Conservation (phyloP, 2,797 vertebrate species). For the Acipenser oxyrinchus region DNA sequence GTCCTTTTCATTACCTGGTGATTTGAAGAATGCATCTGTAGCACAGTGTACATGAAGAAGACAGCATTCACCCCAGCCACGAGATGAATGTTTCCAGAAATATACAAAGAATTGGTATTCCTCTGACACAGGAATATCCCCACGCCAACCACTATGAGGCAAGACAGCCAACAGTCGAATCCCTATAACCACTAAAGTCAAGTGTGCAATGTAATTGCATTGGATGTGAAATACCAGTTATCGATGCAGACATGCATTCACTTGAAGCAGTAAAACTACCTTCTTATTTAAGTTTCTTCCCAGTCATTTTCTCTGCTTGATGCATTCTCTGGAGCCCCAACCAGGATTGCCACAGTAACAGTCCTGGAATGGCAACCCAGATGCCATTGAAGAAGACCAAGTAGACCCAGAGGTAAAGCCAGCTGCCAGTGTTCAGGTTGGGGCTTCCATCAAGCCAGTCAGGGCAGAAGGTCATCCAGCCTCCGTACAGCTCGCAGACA, state of each 20-base stretch:
- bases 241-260: not conserved
- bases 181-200: no score
- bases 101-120: no score
- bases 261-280: not conserved
- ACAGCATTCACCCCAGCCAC: no score
- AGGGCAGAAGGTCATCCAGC: conserved; percentile 66
- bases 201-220: not conserved
- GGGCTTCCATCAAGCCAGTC: conserved; percentile 63
- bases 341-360: conserved; percentile 70
- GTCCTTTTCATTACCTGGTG: no score
- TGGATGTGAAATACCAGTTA: not conserved
- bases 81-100: no score
- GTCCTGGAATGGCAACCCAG: conserved; percentile 53
- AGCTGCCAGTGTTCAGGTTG: conserved; percentile 51
- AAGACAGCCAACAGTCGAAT: no score
- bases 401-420: conserved; percentile 71
- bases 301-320: conserved; percentile 14
- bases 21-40: no score
- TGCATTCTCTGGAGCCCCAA: conserved; percentile 40
- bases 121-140: not conserved
- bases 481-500: conserved; percentile 61
- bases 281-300: conserved; percentile 34
- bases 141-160: not conserved
- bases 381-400: conserved; percentile 61
- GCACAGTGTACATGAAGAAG: no score